These are phyloP conservation scores for Caenorhabditis elegans DNA, from an alignment of 1,140 invertebrate genomes.

Conservation along the genomic window WBcel235 BX284606.5:6018501-6019000, in stretches of 20 bases:
- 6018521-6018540: not conserved
- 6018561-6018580: not conserved
- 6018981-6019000: too few species aligned
- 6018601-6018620: not conserved
- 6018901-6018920: not conserved
- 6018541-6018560: not conserved
- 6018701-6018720: not conserved
- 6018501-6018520: not conserved
- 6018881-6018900: not conserved
- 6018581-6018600: not conserved
- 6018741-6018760: not conserved
- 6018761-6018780: not conserved
- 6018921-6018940: not conserved
- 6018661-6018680: not conserved
- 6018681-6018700: not conserved
- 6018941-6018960: too few species aligned
- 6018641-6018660: not conserved
- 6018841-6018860: not conserved
- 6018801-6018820: not conserved
- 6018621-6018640: not conserved
- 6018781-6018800: not conserved
- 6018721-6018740: not conserved
- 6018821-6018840: not conserved
- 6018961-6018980: too few species aligned
- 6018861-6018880: not conserved